Evolutionary conservation across 2,113 vertebrate species (phyloP).

Genomic region (Urocolius indicus): DNA sequence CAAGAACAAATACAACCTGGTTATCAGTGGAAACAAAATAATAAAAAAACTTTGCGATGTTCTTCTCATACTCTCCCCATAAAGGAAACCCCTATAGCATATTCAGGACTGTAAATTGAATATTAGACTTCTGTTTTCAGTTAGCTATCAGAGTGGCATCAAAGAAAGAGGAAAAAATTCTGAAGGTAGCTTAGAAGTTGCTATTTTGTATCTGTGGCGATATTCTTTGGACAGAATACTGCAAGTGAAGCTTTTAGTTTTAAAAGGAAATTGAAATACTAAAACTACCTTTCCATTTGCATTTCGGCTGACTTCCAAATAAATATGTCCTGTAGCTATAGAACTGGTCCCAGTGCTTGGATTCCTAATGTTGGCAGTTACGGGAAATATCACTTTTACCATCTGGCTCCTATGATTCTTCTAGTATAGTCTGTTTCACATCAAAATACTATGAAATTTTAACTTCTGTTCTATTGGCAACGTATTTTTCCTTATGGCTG

Average conservation of each 20-base stretch:
- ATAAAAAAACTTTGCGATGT: not conserved
- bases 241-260: not conserved
- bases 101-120: not conserved
- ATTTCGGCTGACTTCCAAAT: not conserved
- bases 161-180: not conserved
- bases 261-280: not conserved
- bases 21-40: not conserved
- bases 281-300: not conserved
- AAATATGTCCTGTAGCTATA: slow-evolving; percentile 2
- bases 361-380: slow-evolving; percentile 16
- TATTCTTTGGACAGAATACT: not conserved
- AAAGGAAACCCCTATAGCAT: not conserved
- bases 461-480: slow-evolving; percentile 40
- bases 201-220: not conserved
- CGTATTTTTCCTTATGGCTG: slow-evolving; percentile 4
- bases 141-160: not conserved
- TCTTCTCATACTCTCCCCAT: not conserved
- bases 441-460: slow-evolving; percentile 52
- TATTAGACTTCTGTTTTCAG: not conserved
- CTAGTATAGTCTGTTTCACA: not conserved
- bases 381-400: slow-evolving; percentile 23
- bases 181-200: not conserved
- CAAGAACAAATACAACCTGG: not conserved
- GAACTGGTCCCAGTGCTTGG: not conserved
- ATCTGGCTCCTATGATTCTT: slow-evolving; percentile 55